phyloP scores from a whole-genome alignment of 2,888 invertebrate genomes.

The Oegoconia quadripuncta region DNA sequence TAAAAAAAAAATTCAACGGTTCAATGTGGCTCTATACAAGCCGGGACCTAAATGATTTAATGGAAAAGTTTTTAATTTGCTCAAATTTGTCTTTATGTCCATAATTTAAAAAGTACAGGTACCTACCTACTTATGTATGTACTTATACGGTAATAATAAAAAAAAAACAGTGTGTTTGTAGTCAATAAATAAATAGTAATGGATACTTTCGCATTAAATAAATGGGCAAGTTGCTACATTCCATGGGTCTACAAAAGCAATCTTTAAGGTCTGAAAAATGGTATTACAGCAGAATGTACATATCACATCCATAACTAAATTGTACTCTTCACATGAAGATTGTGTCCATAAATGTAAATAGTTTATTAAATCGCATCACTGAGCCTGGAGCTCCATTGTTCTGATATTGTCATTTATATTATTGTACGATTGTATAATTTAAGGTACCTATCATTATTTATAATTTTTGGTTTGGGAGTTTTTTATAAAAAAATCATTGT shows the following conservation, averaged over 20 bases:
- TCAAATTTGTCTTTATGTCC: no score
- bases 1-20: no score
- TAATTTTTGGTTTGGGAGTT: constrained; percentile 11
- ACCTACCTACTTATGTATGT: no score
- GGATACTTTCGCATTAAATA: constrained; percentile 27
- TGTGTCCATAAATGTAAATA: constrained; percentile 21
- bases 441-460: constrained; percentile 11
- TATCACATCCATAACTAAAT: constrained; percentile 28
- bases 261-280: constrained; percentile 22
- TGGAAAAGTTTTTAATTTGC: background rate
- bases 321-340: background rate
- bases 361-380: constrained; percentile 12
- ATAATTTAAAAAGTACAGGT: no score
- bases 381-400: constrained; percentile 26
- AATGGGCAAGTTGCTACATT: constrained; percentile 45
- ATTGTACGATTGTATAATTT: constrained; percentile 11
- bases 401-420: constrained; percentile 18
- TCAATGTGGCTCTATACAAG: no score
- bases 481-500: constrained; percentile 25
- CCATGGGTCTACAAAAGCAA: constrained; percentile 36
- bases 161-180: background rate
- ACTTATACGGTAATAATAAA: no score
- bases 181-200: constrained; percentile 13
- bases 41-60: no score
- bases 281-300: constrained; percentile 30